Base-by-base conservation (phyloP, 2,113 vertebrate species). In the Boleophthalmus pectinirostris region DNA sequence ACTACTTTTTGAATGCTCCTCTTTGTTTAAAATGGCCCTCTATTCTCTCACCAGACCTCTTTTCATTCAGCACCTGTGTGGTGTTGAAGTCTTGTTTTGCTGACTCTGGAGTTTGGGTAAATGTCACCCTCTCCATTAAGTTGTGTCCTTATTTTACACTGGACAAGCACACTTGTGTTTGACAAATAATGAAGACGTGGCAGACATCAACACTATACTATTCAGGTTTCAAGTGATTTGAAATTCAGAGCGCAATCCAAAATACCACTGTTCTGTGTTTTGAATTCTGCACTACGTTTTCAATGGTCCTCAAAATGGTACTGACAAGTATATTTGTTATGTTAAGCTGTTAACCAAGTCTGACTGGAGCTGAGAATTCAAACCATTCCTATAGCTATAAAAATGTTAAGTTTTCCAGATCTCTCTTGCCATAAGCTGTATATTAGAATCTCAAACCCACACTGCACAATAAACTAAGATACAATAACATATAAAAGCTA, bases 111-210 rank as follows among this genome's bases (percentile, higher is more conserved):
- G 77, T 81, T 54, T 38, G 49, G 66, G 79, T 80, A 88, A 87
- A 90, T 84, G 82, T 82, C 80, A 85, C 73, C 56, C 77, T 78
- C 74, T 81, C 81, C 73, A 83, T 82, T 82, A 83, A 78, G 63
- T 79, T 64, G 74, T 21, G 14, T 56, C 74, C 74, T 75, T 73
- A 53, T 66, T 69, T 78, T 66, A 74, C 67, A 20, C 49, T 1
- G 7, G 67, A 71, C 60, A 38, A 20, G 6, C 69, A 43, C 60
- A 23, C 60, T 20, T 43, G 10, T 18, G 24, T 33, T 60, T 25
- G 15, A 61, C 58, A 33, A 33, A 33, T 33, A 33, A 61, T 18
- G 58, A 61, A 61, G 0, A 18, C 24, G 56, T 58, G 5, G 8
- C 51, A 54, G 20, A 21, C n/a, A 21, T 54, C 51, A 54, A 21